Base-by-base conservation (phyloP, 2,797 vertebrate genomes). In the Neosalanx taihuensis region DNA sequence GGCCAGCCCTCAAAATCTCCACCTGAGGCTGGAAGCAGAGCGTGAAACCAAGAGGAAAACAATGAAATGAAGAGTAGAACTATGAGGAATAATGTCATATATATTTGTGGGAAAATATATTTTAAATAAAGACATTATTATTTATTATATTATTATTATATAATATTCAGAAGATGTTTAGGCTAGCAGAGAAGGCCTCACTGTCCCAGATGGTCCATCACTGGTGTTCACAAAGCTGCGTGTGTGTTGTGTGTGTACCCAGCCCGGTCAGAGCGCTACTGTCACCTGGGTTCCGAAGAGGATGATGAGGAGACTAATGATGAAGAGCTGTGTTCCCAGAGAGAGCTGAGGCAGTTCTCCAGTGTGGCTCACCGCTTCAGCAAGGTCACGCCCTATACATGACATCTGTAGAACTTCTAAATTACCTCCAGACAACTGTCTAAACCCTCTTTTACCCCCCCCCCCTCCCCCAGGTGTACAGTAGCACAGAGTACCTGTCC, bases 321-420 rank as follows among this genome's bases (percentile, higher is more conserved):
- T 0, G 95, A 97, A 62, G 96, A 97, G 37, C 95, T 94, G 0
- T 95, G 15, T n/a, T 56, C 93, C 0, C 82, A 94, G 1, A 17
- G 51, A 56, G 96, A 97, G 86, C 95, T 97, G 0, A 90, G 94
- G 1, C 95, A 97, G 90, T 98, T 98, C 84, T 97, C 95, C 0
- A 97, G 95, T 30, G 96, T 96, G 33, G 95, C 96, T 2, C 95
- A 97, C 69, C 95, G 96, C 53, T 98, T 98, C 87, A 98, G 95
- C 92, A 98, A 96, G 93, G 96, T 96, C 69, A 59, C 29, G 17
- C 23, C 41, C 30, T 41, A 0, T 69, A 46, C 10, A 26, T 64
- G 59, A 63, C 59, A 6, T 60, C 37, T 51, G 17, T 6, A 13
- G 41, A 30, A n/a, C 56, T 9, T 41, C 10, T 15, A 46, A 9